Evolutionary conservation across 2,888 invertebrate species (phyloP), one percentile per base, ranked within the genome.

Genomic region (Itoplectis maculator): DNA sequence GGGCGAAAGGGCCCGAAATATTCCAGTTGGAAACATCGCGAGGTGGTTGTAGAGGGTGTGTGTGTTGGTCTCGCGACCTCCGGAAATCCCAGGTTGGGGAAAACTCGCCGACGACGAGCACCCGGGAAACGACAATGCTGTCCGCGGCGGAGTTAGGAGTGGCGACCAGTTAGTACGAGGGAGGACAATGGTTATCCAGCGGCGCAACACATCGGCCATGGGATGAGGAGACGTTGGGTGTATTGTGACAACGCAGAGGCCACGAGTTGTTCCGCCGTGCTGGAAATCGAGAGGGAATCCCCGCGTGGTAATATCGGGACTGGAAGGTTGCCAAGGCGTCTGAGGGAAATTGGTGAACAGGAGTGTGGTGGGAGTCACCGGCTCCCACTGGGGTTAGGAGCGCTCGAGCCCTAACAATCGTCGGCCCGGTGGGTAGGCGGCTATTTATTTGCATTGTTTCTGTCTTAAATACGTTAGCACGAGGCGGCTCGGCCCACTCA

Each of bases 401-500:
- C n/a, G n/a, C n/a, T n/a, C n/a, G n/a, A n/a, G 29, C 49, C 73
- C 76, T 49, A 45, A 42, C 72, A 54, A 37, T 47, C 66, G 75
- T 61, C 61, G 65, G 73, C 73, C 84, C 81, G 75, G 5, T 29
- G 29, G 29, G 29, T 69, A 76, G 73, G 76, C 81, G 79, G 87
- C 87, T 90, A 89, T 90, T 91, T 91, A 90, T 90, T 88, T 83
- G 88, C 90, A 89, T 90, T 89, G 91, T 91, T 91, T 90, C 86
- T 84, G 87, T 85, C 51, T 80, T 80, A 73, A 80, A 77, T 83
- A 80, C 79, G 54, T 75, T 79, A 73, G 59, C 79, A 82, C 69
- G 29, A 2, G 29, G 5, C 3, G 29, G 73, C 61, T 75, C 59
- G 73, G 59, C 18, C 77, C 79, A 56, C 72, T 75, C 82, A 82